Evolutionary conservation across 2,113 vertebrate species (phyloP).

Genomic region (Rattus norvegicus): GRCr8 NC_086025.1:52616001-52616500

Average conservation of each 20-base stretch:
- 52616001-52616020: not conserved
- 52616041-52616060: not conserved
- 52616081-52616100: not conserved
- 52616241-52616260: no score
- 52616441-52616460: slow-evolving; percentile 29
- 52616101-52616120: no score
- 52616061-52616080: not conserved
- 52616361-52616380: not conserved
- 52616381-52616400: not conserved
- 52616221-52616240: no score
- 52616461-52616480: not conserved
- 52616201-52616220: not conserved
- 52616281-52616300: not conserved
- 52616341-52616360: slow-evolving; percentile 2
- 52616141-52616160: not conserved
- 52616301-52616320: not conserved
- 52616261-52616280: not conserved
- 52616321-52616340: not conserved
- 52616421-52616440: not conserved
- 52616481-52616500: not conserved
- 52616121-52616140: no score
- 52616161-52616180: no score
- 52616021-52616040: not conserved
- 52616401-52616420: slow-evolving; percentile 43
- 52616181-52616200: no score